phyloP scores from a whole-genome alignment of 2,888 invertebrate genomes.

The Abrostola triplasia region DNA sequence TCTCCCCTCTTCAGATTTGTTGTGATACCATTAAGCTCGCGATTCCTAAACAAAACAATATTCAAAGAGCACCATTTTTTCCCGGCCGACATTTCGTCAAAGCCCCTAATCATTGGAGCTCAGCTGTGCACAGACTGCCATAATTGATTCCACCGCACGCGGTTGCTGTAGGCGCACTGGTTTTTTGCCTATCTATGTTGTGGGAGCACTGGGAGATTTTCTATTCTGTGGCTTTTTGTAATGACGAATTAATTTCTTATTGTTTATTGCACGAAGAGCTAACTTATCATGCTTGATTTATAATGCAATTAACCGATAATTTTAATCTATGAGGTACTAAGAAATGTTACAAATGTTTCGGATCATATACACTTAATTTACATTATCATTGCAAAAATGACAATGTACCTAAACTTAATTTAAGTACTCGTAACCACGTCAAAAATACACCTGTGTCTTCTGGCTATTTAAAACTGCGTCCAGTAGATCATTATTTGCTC shows the following conservation, averaged over 20 bases:
- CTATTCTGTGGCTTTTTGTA: background rate
- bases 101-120: slow-evolving; percentile 43
- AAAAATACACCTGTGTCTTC: too few relatives aligned
- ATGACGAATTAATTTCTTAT: background rate
- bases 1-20: background rate
- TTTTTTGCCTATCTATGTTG: slow-evolving; percentile 38
- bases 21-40: background rate
- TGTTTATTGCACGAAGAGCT: background rate
- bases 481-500: background rate
- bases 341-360: too few relatives aligned
- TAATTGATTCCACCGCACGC: slow-evolving; percentile 52
- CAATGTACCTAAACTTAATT: too few relatives aligned
- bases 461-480: background rate
- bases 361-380: too few relatives aligned
- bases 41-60: slow-evolving; percentile 26
- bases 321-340: too few relatives aligned
- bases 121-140: slow-evolving; percentile 49
- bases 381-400: too few relatives aligned
- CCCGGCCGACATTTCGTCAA: slow-evolving; percentile 33
- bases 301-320: too few relatives aligned
- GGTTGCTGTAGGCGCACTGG: slow-evolving; percentile 13
- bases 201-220: background rate
- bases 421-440: too few relatives aligned
- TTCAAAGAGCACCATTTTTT: slow-evolving; percentile 36
- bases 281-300: too few relatives aligned